A percentile compares a stretch with the other conserved stretches of the same genome.
Conservation (phyloP, 2,888 invertebrate genomes). For the Villa cingulata region DNA sequence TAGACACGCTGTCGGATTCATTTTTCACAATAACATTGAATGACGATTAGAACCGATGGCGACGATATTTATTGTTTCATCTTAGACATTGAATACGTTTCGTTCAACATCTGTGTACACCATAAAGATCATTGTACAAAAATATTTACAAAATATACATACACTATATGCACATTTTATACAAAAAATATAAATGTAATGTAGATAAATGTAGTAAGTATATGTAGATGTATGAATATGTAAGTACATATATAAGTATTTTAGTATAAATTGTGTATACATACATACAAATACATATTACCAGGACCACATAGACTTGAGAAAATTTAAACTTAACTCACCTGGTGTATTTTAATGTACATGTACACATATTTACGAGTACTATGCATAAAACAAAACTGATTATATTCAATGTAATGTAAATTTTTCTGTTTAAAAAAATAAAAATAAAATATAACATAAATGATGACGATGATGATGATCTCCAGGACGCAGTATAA, state of each 20-base stretch:
- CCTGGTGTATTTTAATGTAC: neutral
- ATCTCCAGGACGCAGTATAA: neutral
- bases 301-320: neutral
- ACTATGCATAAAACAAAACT: neutral
- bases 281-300: no score
- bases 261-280: no score
- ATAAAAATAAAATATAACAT: no score
- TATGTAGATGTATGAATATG: no score
- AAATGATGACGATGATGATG: neutral
- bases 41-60: conserved; percentile 3
- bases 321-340: neutral
- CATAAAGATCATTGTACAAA: neutral
- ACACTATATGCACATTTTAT: no score
- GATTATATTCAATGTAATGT: neutral
- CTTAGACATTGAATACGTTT: neutral
- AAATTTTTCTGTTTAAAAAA: neutral
- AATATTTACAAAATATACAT: no score
- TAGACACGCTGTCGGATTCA: conserved; percentile 7
- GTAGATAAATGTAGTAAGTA: no score
- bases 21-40: conserved; percentile 2
- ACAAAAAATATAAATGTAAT: no score
- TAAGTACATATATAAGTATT: no score
- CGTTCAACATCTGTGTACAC: neutral
- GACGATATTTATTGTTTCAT: conserved; percentile 9
- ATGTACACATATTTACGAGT: neutral